These are phyloP conservation scores for Salminus brasiliensis DNA, from an alignment of 2,113 vertebrate species.

Conservation along the genomic window DNA sequence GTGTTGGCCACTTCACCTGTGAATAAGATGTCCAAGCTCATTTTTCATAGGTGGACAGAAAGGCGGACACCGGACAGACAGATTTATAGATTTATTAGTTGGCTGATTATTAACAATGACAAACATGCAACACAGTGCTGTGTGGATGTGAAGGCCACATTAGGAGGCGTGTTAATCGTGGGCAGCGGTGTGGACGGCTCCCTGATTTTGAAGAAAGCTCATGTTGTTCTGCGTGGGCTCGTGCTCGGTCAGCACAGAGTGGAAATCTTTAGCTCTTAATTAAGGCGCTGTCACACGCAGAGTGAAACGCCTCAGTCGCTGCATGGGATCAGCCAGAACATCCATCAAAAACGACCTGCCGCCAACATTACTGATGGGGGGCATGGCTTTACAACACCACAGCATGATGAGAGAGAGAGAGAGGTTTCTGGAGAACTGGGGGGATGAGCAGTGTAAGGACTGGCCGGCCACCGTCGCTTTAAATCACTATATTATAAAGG, in stretches of 20 bases:
- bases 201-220: constrained; percentile 16
- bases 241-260: constrained; percentile 18
- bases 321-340: not conserved
- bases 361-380: constrained; percentile 1
- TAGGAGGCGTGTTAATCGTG: not conserved
- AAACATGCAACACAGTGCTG: not conserved
- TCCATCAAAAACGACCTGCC: constrained; percentile 38
- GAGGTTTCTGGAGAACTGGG: not conserved
- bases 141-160: not conserved
- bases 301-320: constrained; percentile 31
- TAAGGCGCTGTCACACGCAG: constrained; percentile 43
- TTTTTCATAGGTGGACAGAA: too few relatives aligned
- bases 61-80: too few relatives aligned
- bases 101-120: not conserved
- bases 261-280: constrained; percentile 44
- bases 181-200: not conserved
- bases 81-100: too few relatives aligned
- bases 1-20: too few relatives aligned
- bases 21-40: too few relatives aligned
- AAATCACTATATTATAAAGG: too few relatives aligned
- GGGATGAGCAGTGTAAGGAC: constrained; percentile 1
- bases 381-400: constrained; percentile 19
- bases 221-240: not conserved
- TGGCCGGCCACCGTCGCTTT: too few relatives aligned
- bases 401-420: not conserved